Evolutionary conservation across 2,888 invertebrate species (phyloP).

Genomic region (Rhaphigaster nebulosa): DNA sequence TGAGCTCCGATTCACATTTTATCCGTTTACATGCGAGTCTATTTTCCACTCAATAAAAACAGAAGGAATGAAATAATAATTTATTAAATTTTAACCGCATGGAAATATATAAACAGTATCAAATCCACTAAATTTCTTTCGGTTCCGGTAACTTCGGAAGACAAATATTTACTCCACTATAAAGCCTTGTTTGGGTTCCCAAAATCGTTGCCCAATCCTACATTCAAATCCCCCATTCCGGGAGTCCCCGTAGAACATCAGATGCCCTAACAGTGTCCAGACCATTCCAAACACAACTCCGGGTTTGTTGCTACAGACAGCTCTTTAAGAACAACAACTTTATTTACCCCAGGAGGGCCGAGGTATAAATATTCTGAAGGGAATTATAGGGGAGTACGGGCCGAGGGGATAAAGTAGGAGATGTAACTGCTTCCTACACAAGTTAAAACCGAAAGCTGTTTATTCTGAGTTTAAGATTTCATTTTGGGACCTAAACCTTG

Average conservation of each 20-base stretch:
- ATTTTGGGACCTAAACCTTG: slow-evolving; percentile 12
- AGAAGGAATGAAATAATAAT: neutral
- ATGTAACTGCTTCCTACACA: neutral
- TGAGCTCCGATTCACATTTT: neutral
- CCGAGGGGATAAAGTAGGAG: neutral
- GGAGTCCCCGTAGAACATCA: neutral
- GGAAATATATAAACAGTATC: neutral
- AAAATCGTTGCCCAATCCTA: neutral
- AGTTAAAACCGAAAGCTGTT: slow-evolving; percentile 34
- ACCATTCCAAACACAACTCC: slow-evolving; percentile 38
- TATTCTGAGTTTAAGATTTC: slow-evolving; percentile 37
- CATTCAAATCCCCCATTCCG: neutral
- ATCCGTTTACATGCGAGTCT: neutral
- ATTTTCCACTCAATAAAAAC: neutral
- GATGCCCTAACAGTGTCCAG: slow-evolving; percentile 49
- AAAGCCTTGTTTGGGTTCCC: slow-evolving; percentile 10
- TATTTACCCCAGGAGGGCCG: slow-evolving; percentile 34
- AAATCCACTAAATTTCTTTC: neutral
- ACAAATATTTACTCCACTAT: slow-evolving; percentile 33
- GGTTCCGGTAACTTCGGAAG: neutral
- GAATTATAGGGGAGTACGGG: neutral
- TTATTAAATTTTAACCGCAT: neutral
- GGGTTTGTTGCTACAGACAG: slow-evolving; percentile 17
- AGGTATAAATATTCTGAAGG: slow-evolving; percentile 11
- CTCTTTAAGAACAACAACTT: slow-evolving; percentile 21